Conservation (phyloP, 2,113 vertebrate genomes). For the Guaruba guarouba region DNA sequence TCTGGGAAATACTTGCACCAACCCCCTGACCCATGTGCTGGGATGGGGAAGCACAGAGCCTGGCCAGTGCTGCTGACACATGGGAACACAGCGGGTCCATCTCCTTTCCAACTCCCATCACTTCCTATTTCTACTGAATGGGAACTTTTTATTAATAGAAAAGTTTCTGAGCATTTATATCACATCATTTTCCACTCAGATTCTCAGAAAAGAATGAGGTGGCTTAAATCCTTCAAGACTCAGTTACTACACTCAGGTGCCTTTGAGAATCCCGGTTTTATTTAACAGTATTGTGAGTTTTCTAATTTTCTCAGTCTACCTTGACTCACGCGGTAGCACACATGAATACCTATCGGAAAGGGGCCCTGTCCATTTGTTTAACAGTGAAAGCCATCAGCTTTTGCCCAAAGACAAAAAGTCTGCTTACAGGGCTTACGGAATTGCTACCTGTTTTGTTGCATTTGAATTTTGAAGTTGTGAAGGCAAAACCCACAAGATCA, state of each 20-base stretch:
- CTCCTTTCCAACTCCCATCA: background rate
- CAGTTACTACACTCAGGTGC: background rate
- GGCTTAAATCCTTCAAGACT: background rate
- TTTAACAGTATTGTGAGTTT: background rate
- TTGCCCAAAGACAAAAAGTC: background rate
- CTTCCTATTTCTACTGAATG: background rate
- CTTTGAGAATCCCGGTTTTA: background rate
- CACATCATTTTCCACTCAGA: background rate
- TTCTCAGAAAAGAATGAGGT: background rate
- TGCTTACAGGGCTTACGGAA: background rate
- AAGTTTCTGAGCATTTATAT: background rate
- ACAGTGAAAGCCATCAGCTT: background rate
- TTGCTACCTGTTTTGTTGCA: accelerated
- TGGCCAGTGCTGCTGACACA: accelerated
- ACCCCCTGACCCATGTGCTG: accelerated
- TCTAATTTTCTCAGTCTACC: background rate
- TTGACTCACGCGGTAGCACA: background rate
- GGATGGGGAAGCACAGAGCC: background rate
- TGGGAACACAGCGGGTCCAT: background rate
- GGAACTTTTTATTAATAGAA: background rate
- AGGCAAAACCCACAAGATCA: background rate
- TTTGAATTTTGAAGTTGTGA: background rate
- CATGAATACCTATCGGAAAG: background rate
- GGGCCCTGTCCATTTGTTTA: background rate
- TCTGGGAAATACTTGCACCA: background rate